phyloP scores from a whole-genome alignment of 2,888 invertebrate species.

The Thereva nobilitata region DNA sequence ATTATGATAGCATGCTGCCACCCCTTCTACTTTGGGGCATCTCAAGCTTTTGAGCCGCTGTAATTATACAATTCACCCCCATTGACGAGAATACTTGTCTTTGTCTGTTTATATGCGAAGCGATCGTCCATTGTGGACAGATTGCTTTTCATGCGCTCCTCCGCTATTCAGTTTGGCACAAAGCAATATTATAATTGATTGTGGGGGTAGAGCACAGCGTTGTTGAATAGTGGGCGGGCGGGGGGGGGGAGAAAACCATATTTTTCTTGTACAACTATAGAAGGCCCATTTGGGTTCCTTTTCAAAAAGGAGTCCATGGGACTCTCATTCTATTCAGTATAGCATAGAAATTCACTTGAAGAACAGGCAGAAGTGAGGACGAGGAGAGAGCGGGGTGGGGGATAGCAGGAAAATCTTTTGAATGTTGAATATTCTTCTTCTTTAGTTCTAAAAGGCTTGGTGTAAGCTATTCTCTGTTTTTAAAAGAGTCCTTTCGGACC shows the following conservation, averaged over 20 bases:
- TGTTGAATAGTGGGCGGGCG: background rate
- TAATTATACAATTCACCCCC: constrained; percentile 36
- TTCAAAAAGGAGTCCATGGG: constrained; percentile 32
- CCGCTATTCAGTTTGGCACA: constrained; percentile 30
- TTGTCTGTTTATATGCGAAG: constrained; percentile 35
- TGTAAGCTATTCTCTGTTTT: constrained; percentile 28
- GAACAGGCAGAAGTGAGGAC: background rate
- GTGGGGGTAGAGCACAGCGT: constrained; percentile 7
- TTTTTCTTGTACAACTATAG: constrained; percentile 20
- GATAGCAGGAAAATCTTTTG: constrained; percentile 21
- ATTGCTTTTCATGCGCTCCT: constrained; percentile 33
- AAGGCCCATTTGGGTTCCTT: constrained; percentile 20
- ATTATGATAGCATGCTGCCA: constrained; percentile 18
- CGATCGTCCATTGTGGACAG: constrained; percentile 36
- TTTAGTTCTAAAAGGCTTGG: constrained; percentile 18
- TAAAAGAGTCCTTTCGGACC: constrained; percentile 20
- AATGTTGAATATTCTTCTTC: constrained; percentile 19
- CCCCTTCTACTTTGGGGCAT: constrained; percentile 8
- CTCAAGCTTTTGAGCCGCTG: constrained; percentile 11
- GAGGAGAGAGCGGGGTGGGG: too few relatives aligned
- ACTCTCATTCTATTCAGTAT: constrained; percentile 20
- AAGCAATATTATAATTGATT: constrained; percentile 35
- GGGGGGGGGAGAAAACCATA: constrained; percentile 6
- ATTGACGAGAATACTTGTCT: constrained; percentile 35
- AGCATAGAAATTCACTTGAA: constrained; percentile 31